Evolutionary conservation across 2,113 vertebrate species (phyloP).

Genomic region (Telmatochromis bifrenatus): DNA sequence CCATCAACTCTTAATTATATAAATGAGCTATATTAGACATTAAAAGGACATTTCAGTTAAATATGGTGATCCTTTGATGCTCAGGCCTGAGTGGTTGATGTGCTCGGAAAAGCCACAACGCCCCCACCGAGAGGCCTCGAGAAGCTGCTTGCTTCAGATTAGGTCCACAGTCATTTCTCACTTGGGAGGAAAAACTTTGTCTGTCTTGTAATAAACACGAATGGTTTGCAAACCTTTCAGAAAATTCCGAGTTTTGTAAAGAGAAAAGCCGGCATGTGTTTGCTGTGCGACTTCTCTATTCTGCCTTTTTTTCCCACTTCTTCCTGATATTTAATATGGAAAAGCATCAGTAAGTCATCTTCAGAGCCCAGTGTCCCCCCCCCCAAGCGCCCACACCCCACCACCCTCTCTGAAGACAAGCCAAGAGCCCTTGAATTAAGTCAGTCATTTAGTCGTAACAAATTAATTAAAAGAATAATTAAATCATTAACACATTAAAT

Average conservation of each 20-base stretch:
- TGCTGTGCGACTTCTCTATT: background rate
- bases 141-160: conserved; percentile 50
- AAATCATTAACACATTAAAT: conserved; percentile 77
- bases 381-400: background rate
- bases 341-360: conserved; percentile 43
- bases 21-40: conserved; percentile 59
- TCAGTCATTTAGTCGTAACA: conserved; percentile 76
- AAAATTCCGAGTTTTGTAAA: background rate
- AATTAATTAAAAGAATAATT: conserved; percentile 81
- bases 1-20: conserved; percentile 56
- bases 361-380: background rate
- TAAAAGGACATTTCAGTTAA: conserved; percentile 53
- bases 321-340: conserved; percentile 11
- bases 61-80: conserved; percentile 52
- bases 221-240: background rate
- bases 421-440: conserved; percentile 70
- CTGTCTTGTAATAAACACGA: conserved; percentile 13
- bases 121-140: background rate
- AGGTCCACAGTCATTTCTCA: conserved; percentile 36
- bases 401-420: conserved; percentile 47
- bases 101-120: conserved; percentile 13
- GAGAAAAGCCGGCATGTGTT: background rate
- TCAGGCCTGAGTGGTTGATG: conserved; percentile 26
- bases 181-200: conserved; percentile 6
- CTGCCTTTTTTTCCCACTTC: background rate